These are phyloP conservation scores for Anticlea derivata DNA, from an alignment of 2,888 invertebrate species.

Conservation along the genomic window DNA sequence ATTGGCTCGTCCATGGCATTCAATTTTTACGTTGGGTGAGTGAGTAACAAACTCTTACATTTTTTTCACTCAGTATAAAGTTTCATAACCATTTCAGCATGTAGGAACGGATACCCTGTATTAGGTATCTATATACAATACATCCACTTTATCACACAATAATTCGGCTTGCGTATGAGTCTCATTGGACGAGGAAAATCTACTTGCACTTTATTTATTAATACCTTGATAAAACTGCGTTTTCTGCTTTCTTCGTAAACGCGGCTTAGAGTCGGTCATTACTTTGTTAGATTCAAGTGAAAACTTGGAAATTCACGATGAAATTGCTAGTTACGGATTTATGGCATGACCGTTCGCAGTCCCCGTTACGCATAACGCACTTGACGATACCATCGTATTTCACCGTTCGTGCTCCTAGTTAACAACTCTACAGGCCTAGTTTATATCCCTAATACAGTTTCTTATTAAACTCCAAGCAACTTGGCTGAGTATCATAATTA, in stretches of 20 bases:
- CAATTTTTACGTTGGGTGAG: too few species aligned
- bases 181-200: too few species aligned
- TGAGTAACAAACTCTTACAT: too few species aligned
- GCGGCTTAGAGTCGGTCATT: conserved; percentile 56
- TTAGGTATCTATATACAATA: too few species aligned
- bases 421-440: conserved; percentile 35
- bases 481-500: neutral
- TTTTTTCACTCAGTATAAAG: too few species aligned
- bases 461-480: conserved; percentile 2
- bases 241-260: conserved; percentile 4
- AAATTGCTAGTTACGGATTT: conserved; percentile 67
- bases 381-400: conserved; percentile 48
- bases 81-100: too few species aligned
- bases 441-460: conserved; percentile 16
- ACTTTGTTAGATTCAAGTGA: conserved; percentile 73
- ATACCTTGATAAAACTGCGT: too few species aligned
- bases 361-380: conserved; percentile 50
- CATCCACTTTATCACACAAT: too few species aligned
- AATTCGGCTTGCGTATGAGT: too few species aligned
- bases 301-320: conserved; percentile 69
- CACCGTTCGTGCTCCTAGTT: conserved; percentile 43
- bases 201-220: too few species aligned
- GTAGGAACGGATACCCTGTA: too few species aligned
- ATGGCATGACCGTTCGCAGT: conserved; percentile 46
- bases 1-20: too few species aligned